Evolutionary conservation across 2,888 invertebrate species (phyloP).

Genomic region (Xanthia togata): DNA sequence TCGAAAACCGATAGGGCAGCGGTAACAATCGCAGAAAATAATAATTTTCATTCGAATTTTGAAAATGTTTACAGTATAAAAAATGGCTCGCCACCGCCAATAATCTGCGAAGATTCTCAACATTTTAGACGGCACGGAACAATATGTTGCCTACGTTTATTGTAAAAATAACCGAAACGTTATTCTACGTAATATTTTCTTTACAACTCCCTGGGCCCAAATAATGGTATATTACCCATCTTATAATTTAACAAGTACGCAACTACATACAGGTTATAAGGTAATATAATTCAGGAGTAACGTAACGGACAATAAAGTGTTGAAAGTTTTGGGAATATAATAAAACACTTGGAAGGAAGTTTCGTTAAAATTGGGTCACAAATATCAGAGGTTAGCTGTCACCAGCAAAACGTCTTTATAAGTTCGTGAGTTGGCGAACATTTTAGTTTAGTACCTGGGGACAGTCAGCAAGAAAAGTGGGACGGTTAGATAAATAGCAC

Average conservation of each 20-base stretch:
- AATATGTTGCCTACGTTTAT: constrained; percentile 21
- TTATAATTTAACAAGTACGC: constrained; percentile 21
- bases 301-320: constrained; percentile 51
- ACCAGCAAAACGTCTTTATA: constrained; percentile 58
- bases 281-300: constrained; percentile 53
- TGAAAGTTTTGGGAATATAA: constrained; percentile 62
- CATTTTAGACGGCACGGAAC: constrained; percentile 8
- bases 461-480: constrained; percentile 38
- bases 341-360: constrained; percentile 62
- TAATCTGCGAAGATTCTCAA: constrained; percentile 27
- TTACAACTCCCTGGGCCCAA: constrained; percentile 25
- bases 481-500: constrained; percentile 13
- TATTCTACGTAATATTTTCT: constrained; percentile 47
- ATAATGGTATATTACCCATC: constrained; percentile 30
- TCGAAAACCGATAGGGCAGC: constrained; percentile 81
- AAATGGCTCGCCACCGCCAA: constrained; percentile 17
- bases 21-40: constrained; percentile 71
- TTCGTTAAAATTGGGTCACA: constrained; percentile 63
- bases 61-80: constrained; percentile 2
- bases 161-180: constrained; percentile 32
- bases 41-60: constrained; percentile 56
- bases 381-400: constrained; percentile 67
- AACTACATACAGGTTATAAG: constrained; percentile 46
- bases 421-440: constrained; percentile 52
- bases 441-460: constrained; percentile 54